Base-by-base conservation (phyloP, 2,113 vertebrate species). In the Gnathonemus echidnorhynchus region DNA sequence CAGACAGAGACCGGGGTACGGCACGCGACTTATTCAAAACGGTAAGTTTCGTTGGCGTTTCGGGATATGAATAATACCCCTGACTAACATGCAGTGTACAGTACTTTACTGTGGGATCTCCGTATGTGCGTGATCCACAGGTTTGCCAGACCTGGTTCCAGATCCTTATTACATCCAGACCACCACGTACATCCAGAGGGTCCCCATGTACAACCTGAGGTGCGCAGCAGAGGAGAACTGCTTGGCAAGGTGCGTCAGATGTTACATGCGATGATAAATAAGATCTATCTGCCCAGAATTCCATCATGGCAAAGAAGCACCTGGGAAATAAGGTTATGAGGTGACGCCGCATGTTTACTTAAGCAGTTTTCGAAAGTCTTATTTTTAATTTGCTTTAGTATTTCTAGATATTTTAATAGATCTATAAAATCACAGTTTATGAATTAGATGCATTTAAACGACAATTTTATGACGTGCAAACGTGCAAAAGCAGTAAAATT, bases 211-310 rank as follows among this genome's bases (percentile, higher is more conserved):
- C 94, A 99, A 95, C 93, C 95, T 99, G 90, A 95, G 97, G 89
- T 99, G 98, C 31, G 98, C 98, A 0, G 98, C 98, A 0, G 98
- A 99, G 92, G 98, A 99, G 92, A 97, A 98, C 94, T 99, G 98
- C 91, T 96, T 99, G 87, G 95, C 98, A 91, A 97, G 97, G 98
- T 99, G 96, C 39, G 88, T 13, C 52, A 21, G 11, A n/a, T 21
- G 49, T 87, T 27, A 49, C 27, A 62, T 11, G 45, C 17, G 19
- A 48, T 42, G 74, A 17, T 66, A 66, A 66, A 31, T 66, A 66
- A 66, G n/a, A 27, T 66, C 24, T 62, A 11, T 66, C 10, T 11
- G 62, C 62, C 62, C n/a, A 70, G 3, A 31, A 70, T 70, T 70
- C n/a, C 58, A 66, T 66, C 9, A 66, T 66, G 9, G 58, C 58